These are phyloP conservation scores for Drosophila pandora DNA, from an alignment of 1,140 invertebrate species.

Conservation along the genomic window DNA sequence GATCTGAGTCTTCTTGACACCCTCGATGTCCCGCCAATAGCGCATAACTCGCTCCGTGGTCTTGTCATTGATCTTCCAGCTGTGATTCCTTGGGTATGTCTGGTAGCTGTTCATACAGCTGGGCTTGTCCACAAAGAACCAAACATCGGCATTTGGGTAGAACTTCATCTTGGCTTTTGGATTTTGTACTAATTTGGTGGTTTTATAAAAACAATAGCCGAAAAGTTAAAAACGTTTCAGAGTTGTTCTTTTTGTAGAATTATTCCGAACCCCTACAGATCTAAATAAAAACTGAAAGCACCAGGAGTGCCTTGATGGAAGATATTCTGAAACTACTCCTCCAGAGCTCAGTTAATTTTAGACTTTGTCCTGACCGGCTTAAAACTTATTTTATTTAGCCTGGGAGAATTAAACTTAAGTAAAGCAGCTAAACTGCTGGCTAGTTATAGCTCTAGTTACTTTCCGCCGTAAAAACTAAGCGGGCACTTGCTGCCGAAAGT, in stretches of 20 bases:
- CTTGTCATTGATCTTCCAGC: slow-evolving; percentile 48
- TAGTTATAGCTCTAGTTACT: slow-evolving; percentile 28
- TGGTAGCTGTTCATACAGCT: slow-evolving; percentile 45
- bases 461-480: slow-evolving; percentile 61
- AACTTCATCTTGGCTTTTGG: slow-evolving; percentile 38
- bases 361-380: slow-evolving; percentile 1
- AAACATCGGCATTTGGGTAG: slow-evolving; percentile 50
- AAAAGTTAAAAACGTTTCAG: slow-evolving; percentile 4
- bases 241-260: not conserved
- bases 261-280: not conserved
- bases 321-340: not conserved
- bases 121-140: slow-evolving; percentile 57
- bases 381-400: slow-evolving; percentile 41
- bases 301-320: not conserved
- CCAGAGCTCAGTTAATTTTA: not conserved
- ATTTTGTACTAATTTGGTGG: not conserved
- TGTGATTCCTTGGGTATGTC: slow-evolving; percentile 43
- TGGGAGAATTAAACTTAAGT: slow-evolving; percentile 29
- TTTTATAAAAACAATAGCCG: not conserved
- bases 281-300: not conserved
- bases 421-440: slow-evolving; percentile 25
- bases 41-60: slow-evolving; percentile 36
- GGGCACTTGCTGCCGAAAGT: slow-evolving; percentile 67
- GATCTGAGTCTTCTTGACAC: slow-evolving; percentile 42
- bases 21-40: slow-evolving; percentile 64